These are phyloP conservation scores for Cyanoliseus patagonus DNA, from an alignment of 2,113 vertebrate species.

Conservation along the genomic window DNA sequence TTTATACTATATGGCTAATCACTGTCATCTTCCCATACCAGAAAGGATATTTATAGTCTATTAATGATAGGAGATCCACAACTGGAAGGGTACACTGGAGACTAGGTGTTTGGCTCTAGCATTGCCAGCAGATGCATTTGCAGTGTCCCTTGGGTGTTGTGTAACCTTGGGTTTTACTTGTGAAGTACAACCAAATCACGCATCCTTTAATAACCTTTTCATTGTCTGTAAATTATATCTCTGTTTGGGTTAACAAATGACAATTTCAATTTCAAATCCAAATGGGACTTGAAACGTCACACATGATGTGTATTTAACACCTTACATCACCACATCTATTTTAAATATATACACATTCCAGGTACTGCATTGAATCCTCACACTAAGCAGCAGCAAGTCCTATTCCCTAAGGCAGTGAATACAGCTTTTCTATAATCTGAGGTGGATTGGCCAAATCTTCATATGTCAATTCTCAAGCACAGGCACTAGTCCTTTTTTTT, in stretches of 20 bases:
- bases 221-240: neutral
- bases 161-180: neutral
- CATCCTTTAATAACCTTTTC: neutral
- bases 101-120: neutral
- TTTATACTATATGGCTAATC: neutral
- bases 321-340: constrained; percentile 60
- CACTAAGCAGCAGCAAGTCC: neutral
- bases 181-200: neutral
- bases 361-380: neutral
- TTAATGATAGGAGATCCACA: neutral
- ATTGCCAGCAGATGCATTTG: neutral
- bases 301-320: constrained; percentile 66
- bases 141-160: constrained; percentile 6
- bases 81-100: neutral
- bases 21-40: neutral
- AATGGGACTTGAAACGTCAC: constrained; percentile 57
- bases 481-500: neutral
- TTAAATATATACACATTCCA: neutral
- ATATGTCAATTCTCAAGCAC: neutral
- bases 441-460: neutral
- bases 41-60: neutral
- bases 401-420: neutral
- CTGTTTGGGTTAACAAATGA: constrained; percentile 42
- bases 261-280: constrained; percentile 69
- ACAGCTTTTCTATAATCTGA: neutral